Percentiles rank a stretch among this genome's conserved stretches.
Evolutionary conservation across 1,140 invertebrate species (phyloP).

Genomic region (fruit fly (Drosophila melanogaster)): DNA sequence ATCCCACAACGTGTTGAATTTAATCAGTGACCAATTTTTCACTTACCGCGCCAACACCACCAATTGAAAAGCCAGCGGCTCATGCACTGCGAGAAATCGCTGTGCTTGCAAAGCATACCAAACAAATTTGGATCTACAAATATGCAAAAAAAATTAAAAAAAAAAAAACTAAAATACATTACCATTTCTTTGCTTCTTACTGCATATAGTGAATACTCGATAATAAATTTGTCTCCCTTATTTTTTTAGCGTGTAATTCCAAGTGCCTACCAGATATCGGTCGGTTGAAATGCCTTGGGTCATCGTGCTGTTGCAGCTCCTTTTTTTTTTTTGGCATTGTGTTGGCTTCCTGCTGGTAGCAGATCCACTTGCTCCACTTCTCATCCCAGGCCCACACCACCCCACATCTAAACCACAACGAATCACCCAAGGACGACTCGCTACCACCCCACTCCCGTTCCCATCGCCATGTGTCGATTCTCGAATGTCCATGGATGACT

Average conservation of each 20-base stretch:
- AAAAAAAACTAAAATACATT: background rate
- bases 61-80: conserved; percentile 19
- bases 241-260: background rate
- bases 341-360: conserved; percentile 2
- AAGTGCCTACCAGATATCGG: background rate
- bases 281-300: conserved; percentile 23
- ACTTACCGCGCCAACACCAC: conserved; percentile 46
- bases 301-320: conserved; percentile 14
- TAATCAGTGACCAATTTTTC: conserved; percentile 82
- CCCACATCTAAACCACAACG: background rate
- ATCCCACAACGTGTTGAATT: conserved; percentile 83
- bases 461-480: conserved; percentile 8
- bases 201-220: no score
- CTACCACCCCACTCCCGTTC: background rate
- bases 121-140: no score
- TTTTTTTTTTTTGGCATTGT: conserved; percentile 33
- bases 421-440: background rate
- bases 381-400: background rate
- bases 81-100: background rate
- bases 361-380: background rate
- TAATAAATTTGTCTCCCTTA: no score
- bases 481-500: conserved; percentile 19
- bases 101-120: no score
- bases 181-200: no score
- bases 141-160: no score